A percentile compares a stretch with the other conserved stretches of the same genome.
Conservation (phyloP, 2,888 invertebrate genomes). For the Eupeodes luniger region DNA sequence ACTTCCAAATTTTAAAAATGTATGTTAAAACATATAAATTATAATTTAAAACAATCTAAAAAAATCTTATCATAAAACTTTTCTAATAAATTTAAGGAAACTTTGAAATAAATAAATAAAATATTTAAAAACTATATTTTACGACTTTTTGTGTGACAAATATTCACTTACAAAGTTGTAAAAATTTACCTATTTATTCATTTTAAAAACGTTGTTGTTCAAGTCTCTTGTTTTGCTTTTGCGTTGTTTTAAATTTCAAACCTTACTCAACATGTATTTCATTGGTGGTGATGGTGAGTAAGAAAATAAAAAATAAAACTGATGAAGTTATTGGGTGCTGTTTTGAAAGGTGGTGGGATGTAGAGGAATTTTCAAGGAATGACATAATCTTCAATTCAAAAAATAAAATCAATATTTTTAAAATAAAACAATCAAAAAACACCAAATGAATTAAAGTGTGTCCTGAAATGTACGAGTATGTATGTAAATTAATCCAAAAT, state of each 20-base stretch:
- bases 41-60: no score
- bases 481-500: background rate
- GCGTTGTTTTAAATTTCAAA: slow-evolving; percentile 23
- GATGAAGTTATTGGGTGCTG: slow-evolving; percentile 3
- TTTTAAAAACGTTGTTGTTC: background rate
- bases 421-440: slow-evolving; percentile 1
- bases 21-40: no score
- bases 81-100: no score
- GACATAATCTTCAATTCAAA: slow-evolving; percentile 64
- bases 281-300: slow-evolving; percentile 1
- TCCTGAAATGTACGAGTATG: background rate
- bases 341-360: background rate
- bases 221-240: background rate
- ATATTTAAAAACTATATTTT: no score
- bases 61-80: no score
- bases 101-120: no score
- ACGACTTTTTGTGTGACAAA: no score
- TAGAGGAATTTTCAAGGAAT: slow-evolving; percentile 49
- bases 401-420: slow-evolving; percentile 51
- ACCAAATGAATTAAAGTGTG: background rate
- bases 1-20: no score
- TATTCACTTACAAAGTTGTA: no score
- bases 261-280: slow-evolving; percentile 46
- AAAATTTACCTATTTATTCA: no score
- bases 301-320: slow-evolving; percentile 1